phyloP scores from a whole-genome alignment of 2,888 invertebrate genomes.

The Leptinotarsa haldemani region DNA sequence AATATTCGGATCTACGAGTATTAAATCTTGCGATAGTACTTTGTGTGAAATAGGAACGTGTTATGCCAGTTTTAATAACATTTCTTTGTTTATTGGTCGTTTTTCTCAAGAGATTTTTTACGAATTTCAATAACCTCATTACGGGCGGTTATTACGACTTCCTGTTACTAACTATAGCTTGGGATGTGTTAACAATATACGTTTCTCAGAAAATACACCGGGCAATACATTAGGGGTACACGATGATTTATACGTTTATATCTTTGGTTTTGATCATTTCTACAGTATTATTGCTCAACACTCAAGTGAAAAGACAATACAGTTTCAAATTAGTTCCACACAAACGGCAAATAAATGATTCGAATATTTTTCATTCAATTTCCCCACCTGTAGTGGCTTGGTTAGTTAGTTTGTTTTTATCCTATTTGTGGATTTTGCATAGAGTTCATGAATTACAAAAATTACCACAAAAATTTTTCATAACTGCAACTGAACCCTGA shows the following conservation, averaged over 20 bases:
- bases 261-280: neutral
- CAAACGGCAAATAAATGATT: neutral
- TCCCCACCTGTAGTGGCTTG: no score
- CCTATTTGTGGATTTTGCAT: no score
- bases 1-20: conserved; percentile 7
- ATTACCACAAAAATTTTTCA: no score
- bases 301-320: neutral
- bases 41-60: conserved; percentile 18
- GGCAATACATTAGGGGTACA: neutral
- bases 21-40: conserved; percentile 5
- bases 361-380: no score
- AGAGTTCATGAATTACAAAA: no score
- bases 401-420: no score
- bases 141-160: conserved; percentile 18
- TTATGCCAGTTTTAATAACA: conserved; percentile 29
- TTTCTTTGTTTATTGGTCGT: conserved; percentile 27
- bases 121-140: conserved; percentile 20
- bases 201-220: conserved; percentile 5
- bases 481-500: no score
- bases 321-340: neutral
- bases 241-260: neutral
- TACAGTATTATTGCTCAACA: neutral
- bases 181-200: conserved; percentile 20
- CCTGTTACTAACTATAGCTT: conserved; percentile 19
- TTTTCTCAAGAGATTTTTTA: conserved; percentile 23